phyloP scores from a whole-genome alignment of 2,888 invertebrate species.

The Buathra laborator region DNA sequence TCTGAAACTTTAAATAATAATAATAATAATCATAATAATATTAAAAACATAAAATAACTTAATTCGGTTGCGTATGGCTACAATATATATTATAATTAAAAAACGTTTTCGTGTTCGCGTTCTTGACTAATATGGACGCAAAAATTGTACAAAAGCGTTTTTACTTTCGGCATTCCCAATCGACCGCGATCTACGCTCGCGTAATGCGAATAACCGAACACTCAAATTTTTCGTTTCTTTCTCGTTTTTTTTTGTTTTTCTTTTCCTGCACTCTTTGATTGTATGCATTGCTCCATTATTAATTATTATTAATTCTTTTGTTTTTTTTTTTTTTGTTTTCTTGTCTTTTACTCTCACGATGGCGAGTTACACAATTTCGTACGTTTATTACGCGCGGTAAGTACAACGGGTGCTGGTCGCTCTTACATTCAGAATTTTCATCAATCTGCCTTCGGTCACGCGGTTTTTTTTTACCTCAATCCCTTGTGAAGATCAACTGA shows the following conservation, averaged over 20 bases:
- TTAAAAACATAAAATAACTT: constrained; percentile 72
- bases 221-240: constrained; percentile 42
- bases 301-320: constrained; percentile 56
- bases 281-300: constrained; percentile 72
- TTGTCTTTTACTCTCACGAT: constrained; percentile 43
- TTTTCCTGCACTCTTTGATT: constrained; percentile 76
- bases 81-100: constrained; percentile 67
- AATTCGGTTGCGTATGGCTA: constrained; percentile 71
- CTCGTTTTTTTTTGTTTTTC: constrained; percentile 38
- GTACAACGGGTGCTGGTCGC: constrained; percentile 55
- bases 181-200: constrained; percentile 56
- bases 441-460: constrained; percentile 63
- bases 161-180: constrained; percentile 60
- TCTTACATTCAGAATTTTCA: constrained; percentile 52
- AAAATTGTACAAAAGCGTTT: constrained; percentile 81
- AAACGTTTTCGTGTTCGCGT: constrained; percentile 74
- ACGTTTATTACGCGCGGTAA: constrained; percentile 55
- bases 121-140: constrained; percentile 81
- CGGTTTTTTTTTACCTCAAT: constrained; percentile 45
- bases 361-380: constrained; percentile 51
- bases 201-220: constrained; percentile 60
- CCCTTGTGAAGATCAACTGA: constrained; percentile 47
- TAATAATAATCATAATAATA: constrained; percentile 54
- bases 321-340: constrained; percentile 39
- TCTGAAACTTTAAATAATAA: constrained; percentile 49